These are phyloP conservation scores for Esperia sulphurella DNA, from an alignment of 2,888 invertebrate genomes.

Conservation along the genomic window DNA sequence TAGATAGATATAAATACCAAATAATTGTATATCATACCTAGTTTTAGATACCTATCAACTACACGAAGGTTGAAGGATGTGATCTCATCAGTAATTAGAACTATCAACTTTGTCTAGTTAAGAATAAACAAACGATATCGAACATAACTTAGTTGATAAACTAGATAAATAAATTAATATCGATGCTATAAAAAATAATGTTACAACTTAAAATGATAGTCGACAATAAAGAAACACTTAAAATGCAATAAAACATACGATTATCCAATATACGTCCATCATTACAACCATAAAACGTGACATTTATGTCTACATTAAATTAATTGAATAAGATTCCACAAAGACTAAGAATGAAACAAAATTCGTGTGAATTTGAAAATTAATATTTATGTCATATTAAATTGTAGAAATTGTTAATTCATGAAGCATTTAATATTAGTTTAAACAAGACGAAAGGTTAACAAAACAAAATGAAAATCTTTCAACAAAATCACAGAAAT, in stretches of 20 bases:
- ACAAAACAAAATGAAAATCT: too few species aligned
- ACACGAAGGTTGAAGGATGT: too few species aligned
- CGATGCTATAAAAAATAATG: background rate
- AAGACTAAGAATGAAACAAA: background rate
- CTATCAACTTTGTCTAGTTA: too few species aligned
- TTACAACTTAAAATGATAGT: background rate
- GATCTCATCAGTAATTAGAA: too few species aligned
- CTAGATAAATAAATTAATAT: constrained; percentile 5
- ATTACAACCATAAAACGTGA: constrained; percentile 10
- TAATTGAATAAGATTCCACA: constrained; percentile 8
- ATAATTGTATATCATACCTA: too few species aligned
- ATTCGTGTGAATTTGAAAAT: background rate
- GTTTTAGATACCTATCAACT: too few species aligned
- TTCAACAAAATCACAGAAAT: too few species aligned
- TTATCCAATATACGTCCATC: constrained; percentile 6
- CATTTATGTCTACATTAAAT: constrained; percentile 7
- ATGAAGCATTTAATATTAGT: background rate
- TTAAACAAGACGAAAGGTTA: too few species aligned
- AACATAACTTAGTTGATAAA: too few species aligned
- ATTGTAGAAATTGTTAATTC: background rate
- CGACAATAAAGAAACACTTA: constrained; percentile 4
- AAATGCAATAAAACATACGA: constrained; percentile 3
- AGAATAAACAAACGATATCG: too few species aligned
- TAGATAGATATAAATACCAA: too few species aligned
- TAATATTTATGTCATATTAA: too few species aligned